Percentiles rank a stretch among this genome's conserved stretches.
Evolutionary conservation across 2,113 vertebrate genomes (phyloP).

Genomic region (Pavo muticus): DNA sequence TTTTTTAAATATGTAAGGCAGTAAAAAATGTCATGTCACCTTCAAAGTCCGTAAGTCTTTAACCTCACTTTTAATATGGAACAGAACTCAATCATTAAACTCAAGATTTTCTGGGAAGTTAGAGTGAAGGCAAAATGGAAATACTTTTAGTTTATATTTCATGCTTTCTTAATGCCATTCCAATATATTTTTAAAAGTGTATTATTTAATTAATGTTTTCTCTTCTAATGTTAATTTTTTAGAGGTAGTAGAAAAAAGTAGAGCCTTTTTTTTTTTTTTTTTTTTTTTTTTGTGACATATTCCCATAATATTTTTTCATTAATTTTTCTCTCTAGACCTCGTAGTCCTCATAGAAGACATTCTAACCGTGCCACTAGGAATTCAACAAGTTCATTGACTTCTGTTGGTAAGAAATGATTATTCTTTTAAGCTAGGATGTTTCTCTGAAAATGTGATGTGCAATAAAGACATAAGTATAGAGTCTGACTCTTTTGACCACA

Average conservation of each 20-base stretch:
- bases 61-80: neutral
- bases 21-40: neutral
- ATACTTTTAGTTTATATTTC: neutral
- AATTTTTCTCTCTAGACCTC: conserved; percentile 77
- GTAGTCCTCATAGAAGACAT: conserved; percentile 85
- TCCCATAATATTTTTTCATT: neutral
- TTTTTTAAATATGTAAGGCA: neutral
- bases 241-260: neutral
- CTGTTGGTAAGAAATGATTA: conserved; percentile 84
- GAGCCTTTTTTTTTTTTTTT: neutral
- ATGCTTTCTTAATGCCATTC: neutral
- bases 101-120: neutral
- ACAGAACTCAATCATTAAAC: neutral
- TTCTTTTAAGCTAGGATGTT: neutral
- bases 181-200: neutral
- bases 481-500: neutral
- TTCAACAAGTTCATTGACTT: conserved; percentile 84
- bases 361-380: conserved; percentile 82
- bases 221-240: neutral
- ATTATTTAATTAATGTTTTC: neutral
- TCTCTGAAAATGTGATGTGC: neutral
- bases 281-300: neutral
- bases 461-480: neutral
- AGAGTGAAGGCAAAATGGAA: neutral
- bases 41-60: neutral